Conservation (phyloP, 92 coral and sea anemone genomes). For the Actinernus sp. region DNA sequence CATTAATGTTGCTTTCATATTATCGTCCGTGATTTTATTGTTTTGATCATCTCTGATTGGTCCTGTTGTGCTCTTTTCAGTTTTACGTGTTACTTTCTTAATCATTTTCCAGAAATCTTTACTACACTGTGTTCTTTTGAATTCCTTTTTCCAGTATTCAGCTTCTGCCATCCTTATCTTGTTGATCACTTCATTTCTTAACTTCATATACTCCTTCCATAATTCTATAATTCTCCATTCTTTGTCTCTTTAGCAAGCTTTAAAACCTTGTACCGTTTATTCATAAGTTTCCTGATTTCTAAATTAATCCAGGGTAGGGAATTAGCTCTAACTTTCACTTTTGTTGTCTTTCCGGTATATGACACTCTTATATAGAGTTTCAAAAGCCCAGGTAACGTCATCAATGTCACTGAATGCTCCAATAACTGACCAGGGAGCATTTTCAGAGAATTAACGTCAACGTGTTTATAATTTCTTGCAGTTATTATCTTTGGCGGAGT, state of each 20-base stretch:
- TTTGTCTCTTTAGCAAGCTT: slow-evolving; percentile 21
- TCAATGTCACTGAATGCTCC: slow-evolving; percentile 29
- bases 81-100: slow-evolving; percentile 35
- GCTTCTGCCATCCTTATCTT: slow-evolving; percentile 39
- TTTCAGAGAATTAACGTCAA: slow-evolving; percentile 8
- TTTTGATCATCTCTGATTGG: slow-evolving; percentile 43
- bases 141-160: slow-evolving; percentile 31
- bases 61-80: slow-evolving; percentile 49
- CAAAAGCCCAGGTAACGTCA: slow-evolving; percentile 46
- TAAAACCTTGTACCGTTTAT: slow-evolving; percentile 24
- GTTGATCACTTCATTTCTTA: slow-evolving; percentile 32
- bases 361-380: slow-evolving; percentile 36
- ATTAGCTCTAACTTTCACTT: too few relatives aligned
- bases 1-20: slow-evolving; percentile 9
- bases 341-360: slow-evolving; percentile 27
- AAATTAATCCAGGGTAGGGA: slow-evolving; percentile 37
- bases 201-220: too few relatives aligned
- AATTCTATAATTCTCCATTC: slow-evolving; percentile 11
- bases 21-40: slow-evolving; percentile 10
- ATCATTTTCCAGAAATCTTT: slow-evolving; percentile 65
- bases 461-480: slow-evolving; percentile 14
- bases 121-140: slow-evolving; percentile 25
- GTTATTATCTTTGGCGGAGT: background rate
- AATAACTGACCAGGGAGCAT: slow-evolving; percentile 48
- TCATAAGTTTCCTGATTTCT: slow-evolving; percentile 27